Percentiles rank a stretch among this genome's conserved stretches.
These are phyloP conservation scores for Candidula unifasciata DNA, from an alignment of 2,888 invertebrate genomes.

Conservation along the genomic window DNA sequence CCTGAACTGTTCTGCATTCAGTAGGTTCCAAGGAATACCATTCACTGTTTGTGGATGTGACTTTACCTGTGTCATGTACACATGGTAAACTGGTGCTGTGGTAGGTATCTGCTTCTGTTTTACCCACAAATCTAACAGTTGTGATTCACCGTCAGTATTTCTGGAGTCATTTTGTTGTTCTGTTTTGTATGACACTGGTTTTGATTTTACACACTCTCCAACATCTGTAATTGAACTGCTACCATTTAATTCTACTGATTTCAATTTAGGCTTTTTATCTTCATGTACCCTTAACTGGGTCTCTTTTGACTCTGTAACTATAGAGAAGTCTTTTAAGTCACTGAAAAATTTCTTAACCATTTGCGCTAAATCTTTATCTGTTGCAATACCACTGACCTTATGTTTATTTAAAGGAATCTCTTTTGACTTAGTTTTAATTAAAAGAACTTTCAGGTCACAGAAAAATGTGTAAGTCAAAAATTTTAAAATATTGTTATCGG, in stretches of 20 bases:
- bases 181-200: neutral
- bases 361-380: too few relatives aligned
- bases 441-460: neutral
- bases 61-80: neutral
- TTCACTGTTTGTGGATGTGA: conserved; percentile 11
- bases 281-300: too few relatives aligned
- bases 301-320: too few relatives aligned
- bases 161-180: too few relatives aligned
- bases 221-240: too few relatives aligned
- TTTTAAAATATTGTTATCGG: neutral
- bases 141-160: neutral
- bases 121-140: neutral
- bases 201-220: neutral
- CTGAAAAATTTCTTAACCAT: too few relatives aligned
- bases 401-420: neutral
- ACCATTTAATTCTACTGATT: too few relatives aligned
- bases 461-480: neutral
- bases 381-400: neutral
- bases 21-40: conserved; percentile 32
- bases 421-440: neutral
- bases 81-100: neutral
- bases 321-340: too few relatives aligned
- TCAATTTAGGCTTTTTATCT: too few relatives aligned
- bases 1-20: conserved; percentile 36
- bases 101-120: neutral